Evolutionary conservation across 64 coral and sea anemone genomes (phyloP), one percentile per base, ranked within the genome.

Genomic region (Montipora foliosa): DNA sequence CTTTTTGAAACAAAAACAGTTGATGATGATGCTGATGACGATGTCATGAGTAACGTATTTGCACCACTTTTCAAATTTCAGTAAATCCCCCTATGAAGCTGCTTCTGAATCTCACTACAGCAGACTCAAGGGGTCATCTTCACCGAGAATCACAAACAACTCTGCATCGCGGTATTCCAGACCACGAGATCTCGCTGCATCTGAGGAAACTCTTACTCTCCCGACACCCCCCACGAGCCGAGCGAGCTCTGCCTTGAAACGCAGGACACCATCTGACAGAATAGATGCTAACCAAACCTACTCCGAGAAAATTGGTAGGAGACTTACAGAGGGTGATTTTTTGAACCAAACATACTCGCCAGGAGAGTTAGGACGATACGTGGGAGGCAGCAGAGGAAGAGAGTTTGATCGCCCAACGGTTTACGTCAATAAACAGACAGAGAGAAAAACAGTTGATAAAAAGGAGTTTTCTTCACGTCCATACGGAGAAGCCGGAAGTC

Each of bases 391-490:
- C 3, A 71, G 66, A 8, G 66, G 60, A 67, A 44, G 67, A 9
- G 47, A 7, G 25, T 47, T n/a, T 13, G 81, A 84, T 4, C 5
- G 60, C 4, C 37, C 37, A 44, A 1, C 81, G 5, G 19, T 14
- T 19, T 47, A 67, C 25, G 74, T 76, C 81, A 84, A 67, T 46
- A 15, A 84, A 0, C 50, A 24, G 7, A 50, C 72, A 2, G 57
- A 25, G 45, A 8, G 83, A 2, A 74, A 93, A 44, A 45, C 19
- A 11, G 13, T 16, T 29, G 45, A 57, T 16, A 82, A 74, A 20
- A 61, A 81, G 52, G 84, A 93, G 29, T 61, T 77, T 2, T 48
- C 53, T 14, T 87, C 75, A 4, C 67, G 70, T 59, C 79, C 84
- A 49, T 61, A 53, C 1, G 55, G 46, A 45, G 73, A 62, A 61